Evolutionary conservation across 2,888 invertebrate species (phyloP), one percentile per base, ranked within the genome.

Genomic region (Amorpha juglandis): DNA sequence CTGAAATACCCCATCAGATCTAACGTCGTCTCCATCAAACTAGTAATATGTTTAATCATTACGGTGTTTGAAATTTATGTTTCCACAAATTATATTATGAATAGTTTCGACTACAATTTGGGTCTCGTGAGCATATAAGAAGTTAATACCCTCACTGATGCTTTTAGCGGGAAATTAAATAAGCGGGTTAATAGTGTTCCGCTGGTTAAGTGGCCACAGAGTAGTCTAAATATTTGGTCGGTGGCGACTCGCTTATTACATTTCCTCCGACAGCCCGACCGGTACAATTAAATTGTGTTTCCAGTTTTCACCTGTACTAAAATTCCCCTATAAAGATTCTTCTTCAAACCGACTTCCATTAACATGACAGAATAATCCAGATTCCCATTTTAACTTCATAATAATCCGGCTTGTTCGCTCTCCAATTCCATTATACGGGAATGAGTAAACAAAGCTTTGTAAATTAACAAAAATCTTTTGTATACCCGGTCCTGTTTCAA

Each of bases 221-320:
- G 72, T 73, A 76, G 71, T 82, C 84, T 81, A 90, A 91, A 90
- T 88, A 89, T 90, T 91, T 90, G 87, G 86, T 84, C 76, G 79
- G 79, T 77, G 80, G 83, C 78, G 77, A 85, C 81, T 81, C 88
- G 85, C 85, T 89, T 90, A 91, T 91, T 90, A 88, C 89, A 86
- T 91, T 91, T 86, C 77, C 86, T 87, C 82, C 84, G 86, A 82
- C 82, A 78, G 72, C 74, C 76, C 78, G 78, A 84, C 87, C 84
- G 82, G 84, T 80, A 81, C 87, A 91, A 90, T 90, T 89, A 87
- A 91, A 91, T 91, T 91, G 87, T 87, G 70, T 83, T 78, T 81
- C 81, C 82, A 87, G 70, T 83, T 78, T 81, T 81, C 82, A 87
- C 86, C 86, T 85, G 82, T 77, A 77, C 78, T 79, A 77, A 78